Evolutionary conservation across 2,888 invertebrate species (phyloP).

Genomic region (Tolmerus cingulatus): DNA sequence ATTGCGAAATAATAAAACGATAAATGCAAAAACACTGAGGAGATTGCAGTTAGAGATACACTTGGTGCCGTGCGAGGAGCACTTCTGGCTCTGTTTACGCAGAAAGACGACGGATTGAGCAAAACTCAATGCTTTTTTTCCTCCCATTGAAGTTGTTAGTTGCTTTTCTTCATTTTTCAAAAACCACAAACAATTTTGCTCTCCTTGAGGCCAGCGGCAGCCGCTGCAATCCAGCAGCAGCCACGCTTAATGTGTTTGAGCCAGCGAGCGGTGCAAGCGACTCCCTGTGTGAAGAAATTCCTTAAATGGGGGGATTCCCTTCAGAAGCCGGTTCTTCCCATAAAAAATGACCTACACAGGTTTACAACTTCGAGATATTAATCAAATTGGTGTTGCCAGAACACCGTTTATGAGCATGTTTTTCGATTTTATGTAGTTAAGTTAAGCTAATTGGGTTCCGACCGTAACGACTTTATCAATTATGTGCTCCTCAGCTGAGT

Average conservation of each 20-base stretch:
- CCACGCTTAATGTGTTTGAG: neutral
- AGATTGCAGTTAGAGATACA: neutral
- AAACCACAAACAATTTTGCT: neutral
- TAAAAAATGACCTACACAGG: neutral
- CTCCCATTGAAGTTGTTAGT: neutral
- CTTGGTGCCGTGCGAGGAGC: neutral
- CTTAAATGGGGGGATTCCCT: neutral
- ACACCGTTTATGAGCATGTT: neutral
- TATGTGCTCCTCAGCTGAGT: too few species aligned
- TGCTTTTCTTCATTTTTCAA: neutral
- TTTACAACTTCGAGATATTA: neutral
- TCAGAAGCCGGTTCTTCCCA: neutral
- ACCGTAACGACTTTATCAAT: neutral
- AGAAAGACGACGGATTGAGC: neutral
- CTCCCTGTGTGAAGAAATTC: neutral
- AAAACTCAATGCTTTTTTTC: neutral
- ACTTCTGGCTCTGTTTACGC: neutral
- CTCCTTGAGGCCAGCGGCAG: neutral
- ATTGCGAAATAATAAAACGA: constrained; percentile 12
- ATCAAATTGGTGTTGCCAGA: neutral
- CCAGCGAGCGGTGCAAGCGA: neutral
- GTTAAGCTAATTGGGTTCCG: neutral
- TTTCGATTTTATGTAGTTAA: neutral
- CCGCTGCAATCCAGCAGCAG: neutral
- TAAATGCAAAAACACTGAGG: neutral